phyloP scores from a whole-genome alignment of 2,797 vertebrate species.

The Anguilla pacifica region DNA sequence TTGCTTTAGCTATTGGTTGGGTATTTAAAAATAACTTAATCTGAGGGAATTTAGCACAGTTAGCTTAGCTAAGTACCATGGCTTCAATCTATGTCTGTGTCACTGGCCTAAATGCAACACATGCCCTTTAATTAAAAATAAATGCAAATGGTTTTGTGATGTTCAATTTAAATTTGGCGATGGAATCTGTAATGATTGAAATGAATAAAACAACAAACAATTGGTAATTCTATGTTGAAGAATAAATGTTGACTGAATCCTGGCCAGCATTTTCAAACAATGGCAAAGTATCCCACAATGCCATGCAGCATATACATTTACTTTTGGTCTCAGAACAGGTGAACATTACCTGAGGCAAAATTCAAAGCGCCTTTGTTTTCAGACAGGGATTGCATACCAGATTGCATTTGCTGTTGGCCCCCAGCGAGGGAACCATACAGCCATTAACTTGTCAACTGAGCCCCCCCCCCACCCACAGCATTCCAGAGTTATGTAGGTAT shows the following conservation, averaged over 20 bases:
- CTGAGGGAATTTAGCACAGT: too few species aligned
- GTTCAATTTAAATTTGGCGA: not conserved
- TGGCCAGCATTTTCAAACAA: not conserved
- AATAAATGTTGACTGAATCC: not conserved
- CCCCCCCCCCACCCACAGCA: not conserved
- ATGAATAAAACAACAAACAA: not conserved
- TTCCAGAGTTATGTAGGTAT: not conserved
- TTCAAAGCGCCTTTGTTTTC: constrained; percentile 5
- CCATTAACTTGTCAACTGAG: constrained; percentile 5
- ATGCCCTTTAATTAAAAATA: not conserved
- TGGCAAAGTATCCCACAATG: not conserved
- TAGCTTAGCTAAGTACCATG: too few species aligned
- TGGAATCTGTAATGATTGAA: not conserved
- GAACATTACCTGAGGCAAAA: not conserved
- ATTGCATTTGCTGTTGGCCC: not conserved
- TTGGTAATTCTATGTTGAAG: not conserved
- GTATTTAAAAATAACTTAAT: too few species aligned
- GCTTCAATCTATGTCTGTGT: too few species aligned
- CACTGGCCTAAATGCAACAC: too few species aligned
- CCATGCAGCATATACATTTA: not conserved
- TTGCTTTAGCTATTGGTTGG: too few species aligned
- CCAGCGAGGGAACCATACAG: not conserved
- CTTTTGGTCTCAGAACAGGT: not conserved
- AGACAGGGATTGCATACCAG: not conserved
- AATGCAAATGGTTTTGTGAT: not conserved